Evolutionary conservation across 2,888 invertebrate species (phyloP), one percentile per base, ranked within the genome.

Genomic region (Brachynemurus nebulosus): DNA sequence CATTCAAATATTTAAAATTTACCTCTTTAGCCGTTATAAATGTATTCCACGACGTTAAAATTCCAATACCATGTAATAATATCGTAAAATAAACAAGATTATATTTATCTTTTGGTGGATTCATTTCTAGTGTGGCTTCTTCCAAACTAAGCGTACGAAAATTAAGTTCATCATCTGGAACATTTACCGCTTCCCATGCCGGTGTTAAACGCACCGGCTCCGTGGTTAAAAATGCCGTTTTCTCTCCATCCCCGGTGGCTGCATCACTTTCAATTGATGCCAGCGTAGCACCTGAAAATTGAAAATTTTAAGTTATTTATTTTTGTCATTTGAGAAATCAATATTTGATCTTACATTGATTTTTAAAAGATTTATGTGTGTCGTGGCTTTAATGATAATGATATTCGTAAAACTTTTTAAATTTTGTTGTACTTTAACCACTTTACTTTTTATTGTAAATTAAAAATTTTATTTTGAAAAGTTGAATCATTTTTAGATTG

Each of bases 31-130:
- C 93, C 49, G 88, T 98, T 61, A 98, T 95, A 64, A 98, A 96
- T 93, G 96, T 96, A 66, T 98, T 98, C 97, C 97, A 98, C 11
- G 97, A 92, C 70, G 92, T 92, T 47, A 86, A 72, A 1, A 88
- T 84, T 34, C 96, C 97, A 51, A 98, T 74, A 7, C 97, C 98
- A 66, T 97, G 95, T 40, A 96, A 71, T 52, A 96, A 54, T 60
- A 97, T 76, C 47, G 91, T 92, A 44, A 90, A 65, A 65, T 86
- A 92, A 35, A 97, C 90, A 36, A 92, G 61, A 57, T 78, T 76
- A 64, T 75, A 77, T 66, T 74, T 80, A 67, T 91, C 90, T 46
- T 66, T 73, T 0, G 90, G 90, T 18, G 85, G 81, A 53, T 80
- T 78, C 46, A 84, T 66, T 63, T 83, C 81, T 61, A 83, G 63